phyloP scores from a whole-genome alignment of 2,888 invertebrate species.

The Acrocera orbiculus region DNA sequence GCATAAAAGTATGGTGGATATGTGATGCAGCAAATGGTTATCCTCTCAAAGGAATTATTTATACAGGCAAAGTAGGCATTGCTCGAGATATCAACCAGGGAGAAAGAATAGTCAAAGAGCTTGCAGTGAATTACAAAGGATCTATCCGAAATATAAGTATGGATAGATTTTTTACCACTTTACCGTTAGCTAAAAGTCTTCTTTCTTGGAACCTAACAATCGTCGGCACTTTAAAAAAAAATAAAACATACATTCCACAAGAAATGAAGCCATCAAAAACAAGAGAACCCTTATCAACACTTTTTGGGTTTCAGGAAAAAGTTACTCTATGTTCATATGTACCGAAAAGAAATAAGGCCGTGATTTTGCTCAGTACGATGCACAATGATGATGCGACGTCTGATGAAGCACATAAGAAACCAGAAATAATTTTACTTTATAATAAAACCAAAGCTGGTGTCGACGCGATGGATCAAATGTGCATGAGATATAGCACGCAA shows the following conservation, averaged over 20 bases:
- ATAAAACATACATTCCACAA: conserved; percentile 2
- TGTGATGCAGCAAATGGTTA: conserved; percentile 2
- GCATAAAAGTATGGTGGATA: conserved; percentile 7
- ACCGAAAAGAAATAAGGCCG: conserved; percentile 6
- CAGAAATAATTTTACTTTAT: conserved; percentile 12
- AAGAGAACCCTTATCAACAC: conserved; percentile 1
- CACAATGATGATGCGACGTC: conserved; percentile 4
- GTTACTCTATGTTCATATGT: conserved; percentile 1
- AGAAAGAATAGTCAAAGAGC: conserved; percentile 3
- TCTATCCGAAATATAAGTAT: conserved; percentile 3
- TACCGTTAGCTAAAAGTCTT: neutral
- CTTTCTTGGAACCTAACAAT: neutral
- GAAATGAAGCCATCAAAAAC: neutral
- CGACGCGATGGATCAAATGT: conserved; percentile 14
- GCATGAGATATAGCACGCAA: too few relatives aligned
- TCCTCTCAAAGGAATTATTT: conserved; percentile 3
- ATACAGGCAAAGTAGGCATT: conserved; percentile 1
- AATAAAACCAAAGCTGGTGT: conserved; percentile 14
- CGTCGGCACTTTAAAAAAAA: conserved; percentile 4
- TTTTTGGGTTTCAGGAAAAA: conserved; percentile 5
- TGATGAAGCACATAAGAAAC: conserved; percentile 10
- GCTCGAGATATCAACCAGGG: conserved; percentile 1
- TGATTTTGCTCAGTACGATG: conserved; percentile 4
- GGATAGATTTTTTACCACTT: conserved; percentile 2
- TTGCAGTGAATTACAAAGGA: conserved; percentile 2